Conservation (phyloP, 2,888 invertebrate species). For the Cerastoderma edule region DNA sequence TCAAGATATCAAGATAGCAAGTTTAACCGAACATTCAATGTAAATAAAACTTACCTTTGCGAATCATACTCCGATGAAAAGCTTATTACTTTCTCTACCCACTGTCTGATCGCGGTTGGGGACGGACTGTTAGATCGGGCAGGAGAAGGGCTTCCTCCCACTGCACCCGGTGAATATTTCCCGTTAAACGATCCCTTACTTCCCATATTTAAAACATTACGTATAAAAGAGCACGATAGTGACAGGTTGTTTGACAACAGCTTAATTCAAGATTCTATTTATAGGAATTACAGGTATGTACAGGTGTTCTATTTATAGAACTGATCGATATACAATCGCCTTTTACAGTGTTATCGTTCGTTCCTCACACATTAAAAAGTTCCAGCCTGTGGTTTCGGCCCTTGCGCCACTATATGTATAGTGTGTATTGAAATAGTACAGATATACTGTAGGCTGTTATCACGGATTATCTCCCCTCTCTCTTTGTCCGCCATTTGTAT, state of each 20-base stretch:
- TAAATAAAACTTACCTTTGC: not conserved
- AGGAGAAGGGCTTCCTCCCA: not conserved
- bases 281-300: no score
- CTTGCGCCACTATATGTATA: no score
- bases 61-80: slow-evolving; percentile 13
- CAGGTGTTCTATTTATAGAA: no score
- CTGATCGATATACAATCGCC: no score
- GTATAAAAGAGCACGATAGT: not conserved
- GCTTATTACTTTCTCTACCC: slow-evolving; percentile 10
- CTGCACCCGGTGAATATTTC: not conserved
- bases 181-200: not conserved
- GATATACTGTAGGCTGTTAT: no score
- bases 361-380: no score
- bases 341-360: no score
- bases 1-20: not conserved
- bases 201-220: slow-evolving; percentile 14
- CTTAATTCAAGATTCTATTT: not conserved
- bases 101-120: not conserved
- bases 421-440: no score
- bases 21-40: not conserved
- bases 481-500: no score
- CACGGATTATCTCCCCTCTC: no score
- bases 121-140: not conserved
- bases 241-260: not conserved
- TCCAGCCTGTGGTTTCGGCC: no score